Evolutionary conservation across 1,140 invertebrate species (phyloP), one percentile per base, ranked within the genome.

Genomic region (Aethina tumida): DNA sequence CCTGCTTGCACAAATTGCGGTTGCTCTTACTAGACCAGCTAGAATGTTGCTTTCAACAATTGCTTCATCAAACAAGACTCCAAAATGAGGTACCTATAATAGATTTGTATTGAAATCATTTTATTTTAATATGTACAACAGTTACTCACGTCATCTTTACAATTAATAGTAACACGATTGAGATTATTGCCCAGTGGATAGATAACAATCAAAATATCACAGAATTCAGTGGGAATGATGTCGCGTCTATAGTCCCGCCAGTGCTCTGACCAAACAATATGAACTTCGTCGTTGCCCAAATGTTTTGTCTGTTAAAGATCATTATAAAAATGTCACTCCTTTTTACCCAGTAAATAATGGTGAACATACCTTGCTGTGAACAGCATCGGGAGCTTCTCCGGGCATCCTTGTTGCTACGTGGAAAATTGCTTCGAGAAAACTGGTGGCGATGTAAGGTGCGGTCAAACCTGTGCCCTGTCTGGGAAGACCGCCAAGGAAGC

Each of bases 261-360:
- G 63, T 99, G 93, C 62, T 99, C 96, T 13, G 92, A 97, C 96
- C 96, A 99, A 9, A 99, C 92, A 42, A 99, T 95, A 58, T 99
- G 95, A 20, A 99, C 90, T 68, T 99, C 96, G 67, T 99, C 96
- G 65, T 99, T 99, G 25, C 94, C 94, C 33, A 98, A 68, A 72
- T 97, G 95, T 7, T 89, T 76, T 13, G 91, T 91, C 83, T 91
- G 53, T 8, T 63, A 67, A 56, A 54, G 35, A 48, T 39, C 47
- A 43, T 25, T 36, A 41, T 31, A 17, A 25, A 20, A 26, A 22
- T 17, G 17, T 19, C n/a, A 2, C 27, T 17, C 12, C 12, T 21
- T 14, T 19, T 25, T 21, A 20, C 15, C 3, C 3, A n/a, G 8
- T 14, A 21, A 9, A 8, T 15, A 5, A 43, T 26, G 12, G 9